Evolutionary conservation across 2,888 invertebrate species (phyloP).

Genomic region (Ochlodes sylvanus): DNA sequence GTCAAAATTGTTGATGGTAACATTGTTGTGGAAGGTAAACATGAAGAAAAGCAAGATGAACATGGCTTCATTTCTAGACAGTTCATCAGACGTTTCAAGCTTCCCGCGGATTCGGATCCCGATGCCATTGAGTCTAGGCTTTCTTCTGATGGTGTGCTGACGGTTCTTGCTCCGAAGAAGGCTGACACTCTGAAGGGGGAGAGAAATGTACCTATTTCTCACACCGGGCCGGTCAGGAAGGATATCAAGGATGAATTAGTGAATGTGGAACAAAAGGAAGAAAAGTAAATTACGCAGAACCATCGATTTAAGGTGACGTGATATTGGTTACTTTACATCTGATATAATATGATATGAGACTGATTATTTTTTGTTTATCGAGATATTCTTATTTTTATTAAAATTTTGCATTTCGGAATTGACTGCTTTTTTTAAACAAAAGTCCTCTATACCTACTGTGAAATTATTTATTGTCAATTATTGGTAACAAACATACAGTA

Average conservation of each 20-base stretch:
- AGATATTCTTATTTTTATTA: conserved; percentile 28
- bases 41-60: conserved; percentile 91
- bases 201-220: conserved; percentile 83
- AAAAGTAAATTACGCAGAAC: conserved; percentile 37
- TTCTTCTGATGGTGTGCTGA: conserved; percentile 91
- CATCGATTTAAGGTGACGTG: conserved; percentile 24
- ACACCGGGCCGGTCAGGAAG: conserved; percentile 83
- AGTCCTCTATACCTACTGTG: too few relatives aligned
- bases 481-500: too few relatives aligned
- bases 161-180: conserved; percentile 86
- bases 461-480: too few relatives aligned
- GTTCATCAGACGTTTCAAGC: conserved; percentile 88
- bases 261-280: conserved; percentile 41
- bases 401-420: conserved; percentile 31
- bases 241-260: conserved; percentile 51
- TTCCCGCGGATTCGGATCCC: conserved; percentile 90
- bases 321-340: conserved; percentile 25
- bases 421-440: neutral
- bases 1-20: conserved; percentile 89
- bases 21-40: conserved; percentile 90
- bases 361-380: conserved; percentile 36
- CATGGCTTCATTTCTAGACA: conserved; percentile 91
- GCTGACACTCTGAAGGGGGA: conserved; percentile 67
- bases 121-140: conserved; percentile 89
- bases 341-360: conserved; percentile 37